phyloP scores from a whole-genome alignment of 2,113 vertebrate genomes.

The Pycnonotus jocosus region DNA sequence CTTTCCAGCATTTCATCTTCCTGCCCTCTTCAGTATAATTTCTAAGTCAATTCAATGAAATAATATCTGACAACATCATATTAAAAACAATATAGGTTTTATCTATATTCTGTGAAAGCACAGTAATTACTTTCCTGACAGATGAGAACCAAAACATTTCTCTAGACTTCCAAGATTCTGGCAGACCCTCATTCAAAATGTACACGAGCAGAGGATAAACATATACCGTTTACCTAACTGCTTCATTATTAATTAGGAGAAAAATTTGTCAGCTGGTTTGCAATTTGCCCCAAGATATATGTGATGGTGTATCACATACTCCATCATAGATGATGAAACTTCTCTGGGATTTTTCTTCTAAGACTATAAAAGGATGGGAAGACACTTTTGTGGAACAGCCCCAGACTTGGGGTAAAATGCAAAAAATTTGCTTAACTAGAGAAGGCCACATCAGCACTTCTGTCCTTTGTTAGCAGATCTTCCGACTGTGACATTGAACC shows the following conservation, averaged over 20 bases:
- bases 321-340: not conserved
- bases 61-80: not conserved
- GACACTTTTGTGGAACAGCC: not conserved
- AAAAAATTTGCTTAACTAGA: not conserved
- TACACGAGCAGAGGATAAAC: not conserved
- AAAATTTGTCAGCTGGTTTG: not conserved
- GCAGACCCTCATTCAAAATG: not conserved
- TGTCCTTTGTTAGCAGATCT: not conserved
- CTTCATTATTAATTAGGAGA: slow-evolving; percentile 14
- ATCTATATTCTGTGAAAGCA: not conserved
- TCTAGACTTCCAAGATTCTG: not conserved
- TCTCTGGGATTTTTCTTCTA: not conserved
- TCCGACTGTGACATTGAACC: not conserved
- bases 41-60: not conserved
- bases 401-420: not conserved
- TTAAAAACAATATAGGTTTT: not conserved
- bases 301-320: not conserved
- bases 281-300: not conserved
- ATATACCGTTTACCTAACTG: not conserved
- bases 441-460: not conserved
- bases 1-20: not conserved
- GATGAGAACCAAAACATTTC: not conserved
- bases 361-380: not conserved
- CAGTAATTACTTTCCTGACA: not conserved
- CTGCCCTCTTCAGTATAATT: not conserved